These are phyloP conservation scores for Drosophila fungiperda DNA, from an alignment of 2,888 invertebrate species.

Conservation along the genomic window DNA sequence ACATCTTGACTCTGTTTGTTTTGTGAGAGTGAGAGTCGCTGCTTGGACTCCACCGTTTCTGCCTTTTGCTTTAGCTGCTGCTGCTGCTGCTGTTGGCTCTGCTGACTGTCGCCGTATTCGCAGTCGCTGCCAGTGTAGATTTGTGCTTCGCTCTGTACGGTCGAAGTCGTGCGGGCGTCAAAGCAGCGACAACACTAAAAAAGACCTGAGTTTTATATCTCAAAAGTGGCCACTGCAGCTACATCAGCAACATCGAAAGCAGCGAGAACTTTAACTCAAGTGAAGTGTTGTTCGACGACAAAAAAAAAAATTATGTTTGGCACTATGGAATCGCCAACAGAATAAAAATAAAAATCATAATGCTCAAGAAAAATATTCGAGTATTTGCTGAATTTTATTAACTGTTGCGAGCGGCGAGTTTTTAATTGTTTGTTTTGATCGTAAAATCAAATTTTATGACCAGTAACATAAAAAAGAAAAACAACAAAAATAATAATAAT, in stretches of 20 bases:
- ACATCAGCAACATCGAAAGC: slow-evolving; percentile 32
- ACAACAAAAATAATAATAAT: slow-evolving; percentile 46
- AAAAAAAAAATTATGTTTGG: slow-evolving; percentile 12
- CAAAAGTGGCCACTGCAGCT: slow-evolving; percentile 41
- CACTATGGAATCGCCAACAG: not conserved
- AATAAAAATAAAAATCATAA: slow-evolving; percentile 11
- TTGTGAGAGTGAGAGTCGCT: slow-evolving; percentile 62
- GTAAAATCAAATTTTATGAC: slow-evolving; percentile 83
- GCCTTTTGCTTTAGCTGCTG: slow-evolving; percentile 47
- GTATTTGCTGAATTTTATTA: slow-evolving; percentile 64
- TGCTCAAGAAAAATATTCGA: slow-evolving; percentile 5
- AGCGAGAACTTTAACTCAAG: slow-evolving; percentile 49
- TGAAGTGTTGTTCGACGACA: slow-evolving; percentile 36
- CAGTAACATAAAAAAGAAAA: slow-evolving; percentile 67
- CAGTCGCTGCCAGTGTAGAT: slow-evolving; percentile 85
- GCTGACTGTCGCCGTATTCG: slow-evolving; percentile 61
- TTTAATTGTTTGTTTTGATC: slow-evolving; percentile 85
- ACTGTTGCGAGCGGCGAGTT: slow-evolving; percentile 77
- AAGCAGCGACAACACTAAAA: slow-evolving; percentile 37
- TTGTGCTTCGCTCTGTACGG: slow-evolving; percentile 85
- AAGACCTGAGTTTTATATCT: slow-evolving; percentile 28
- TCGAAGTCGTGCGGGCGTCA: slow-evolving; percentile 81
- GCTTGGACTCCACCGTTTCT: slow-evolving; percentile 62
- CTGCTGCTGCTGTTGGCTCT: slow-evolving; percentile 51
- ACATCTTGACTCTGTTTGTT: slow-evolving; percentile 50